Conservation (phyloP, 2,113 vertebrate species). For the Naja naja region DNA sequence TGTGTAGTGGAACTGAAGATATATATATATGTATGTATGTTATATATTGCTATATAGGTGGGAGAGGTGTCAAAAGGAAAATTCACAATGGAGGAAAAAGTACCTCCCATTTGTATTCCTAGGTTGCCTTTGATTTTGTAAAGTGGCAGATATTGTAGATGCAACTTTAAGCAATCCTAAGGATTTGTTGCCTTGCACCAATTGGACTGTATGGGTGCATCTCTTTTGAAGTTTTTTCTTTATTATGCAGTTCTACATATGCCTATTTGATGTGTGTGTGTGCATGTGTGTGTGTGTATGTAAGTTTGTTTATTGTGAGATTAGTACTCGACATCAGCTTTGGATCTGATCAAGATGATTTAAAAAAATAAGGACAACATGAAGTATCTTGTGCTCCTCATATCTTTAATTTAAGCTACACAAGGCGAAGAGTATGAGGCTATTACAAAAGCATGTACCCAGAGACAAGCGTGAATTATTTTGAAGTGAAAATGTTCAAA, state of each 20-base stretch:
- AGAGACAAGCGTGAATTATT: not conserved
- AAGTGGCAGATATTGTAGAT: not conserved
- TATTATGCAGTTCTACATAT: not conserved
- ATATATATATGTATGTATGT: too few species aligned
- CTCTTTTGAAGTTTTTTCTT: not conserved
- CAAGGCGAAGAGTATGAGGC: not conserved
- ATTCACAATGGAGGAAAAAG: not conserved
- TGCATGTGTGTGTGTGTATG: too few species aligned
- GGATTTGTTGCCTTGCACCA: not conserved
- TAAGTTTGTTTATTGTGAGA: too few species aligned
- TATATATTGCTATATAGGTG: not conserved
- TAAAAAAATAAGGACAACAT: not conserved
- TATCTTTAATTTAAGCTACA: not conserved
- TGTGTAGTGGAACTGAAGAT: not conserved
- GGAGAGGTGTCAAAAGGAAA: not conserved
- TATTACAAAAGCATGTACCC: not conserved
- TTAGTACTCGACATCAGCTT: not conserved
- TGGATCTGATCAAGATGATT: not conserved
- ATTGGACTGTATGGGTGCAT: not conserved
- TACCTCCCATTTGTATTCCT: too few species aligned
- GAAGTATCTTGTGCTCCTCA: not conserved
- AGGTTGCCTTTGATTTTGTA: not conserved
- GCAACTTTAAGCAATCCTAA: not conserved
- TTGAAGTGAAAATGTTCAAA: not conserved
- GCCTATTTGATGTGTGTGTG: not conserved